Base-by-base conservation (phyloP, 1,140 invertebrate genomes). In the Condylostylus longicornis region DNA sequence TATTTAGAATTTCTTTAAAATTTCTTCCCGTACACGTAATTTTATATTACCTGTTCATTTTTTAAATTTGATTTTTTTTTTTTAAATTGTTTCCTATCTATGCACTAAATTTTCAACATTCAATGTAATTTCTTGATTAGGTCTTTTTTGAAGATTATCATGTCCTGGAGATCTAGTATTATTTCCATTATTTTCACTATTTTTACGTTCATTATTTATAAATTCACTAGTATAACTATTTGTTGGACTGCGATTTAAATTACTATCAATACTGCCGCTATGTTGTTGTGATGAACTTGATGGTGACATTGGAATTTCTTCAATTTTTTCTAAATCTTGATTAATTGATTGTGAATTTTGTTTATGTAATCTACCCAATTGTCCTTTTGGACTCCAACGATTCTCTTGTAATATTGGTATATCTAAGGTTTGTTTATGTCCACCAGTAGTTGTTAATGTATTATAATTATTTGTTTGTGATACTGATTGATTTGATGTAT, bases 261-360 rank as follows among this genome's bases (percentile, higher is more conserved):
- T 58, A 22, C 53, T 56, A 23, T 60, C 56, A n/a, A 58, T 39
- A 28, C 53, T 59, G 19, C 30, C 33, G 40, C 51, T 54, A 40
- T 55, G 51, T 33, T 59, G 52, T 23, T 55, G 51, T 22, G 50
- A 54, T 15, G 54, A 57, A 3, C 8, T 14, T 15, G 56, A 50
- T 9, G 57, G 57, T n/a, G 57, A 60, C 17, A 66, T 37, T 10
- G 72, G 70, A 17, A 75, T 67, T 48, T 79, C 77, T 52, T 78
- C 75, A 44, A 79, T 79, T 46, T 74, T 68, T 48, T 77, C 75
- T 42, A 79, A 54, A 60, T 79, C 77, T 40, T 70, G 69, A 3
- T 74, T 72, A 17, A 75, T 74, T 8, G 76, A 76, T 3, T 72
- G 71, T 12, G 76, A 79, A 53, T 78, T 78, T 49, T 79, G 77